phyloP scores from a whole-genome alignment of 2,888 invertebrate genomes.

The Pocota personata region DNA sequence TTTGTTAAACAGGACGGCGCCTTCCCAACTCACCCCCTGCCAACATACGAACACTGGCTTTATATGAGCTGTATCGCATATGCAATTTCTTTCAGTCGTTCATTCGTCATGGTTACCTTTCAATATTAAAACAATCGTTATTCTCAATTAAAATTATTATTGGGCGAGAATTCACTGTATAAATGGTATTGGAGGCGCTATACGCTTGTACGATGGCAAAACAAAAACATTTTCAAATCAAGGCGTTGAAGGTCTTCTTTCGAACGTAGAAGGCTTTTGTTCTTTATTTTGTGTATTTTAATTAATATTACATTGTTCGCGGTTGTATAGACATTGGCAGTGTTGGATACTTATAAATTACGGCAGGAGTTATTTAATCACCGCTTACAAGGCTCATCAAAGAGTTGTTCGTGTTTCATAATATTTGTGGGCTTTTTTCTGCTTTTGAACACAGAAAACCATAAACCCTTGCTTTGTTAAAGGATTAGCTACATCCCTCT shows the following conservation, averaged over 20 bases:
- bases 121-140: constrained; percentile 18
- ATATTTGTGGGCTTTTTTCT: background rate
- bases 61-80: background rate
- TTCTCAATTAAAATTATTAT: constrained; percentile 58
- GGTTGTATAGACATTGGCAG: constrained; percentile 5
- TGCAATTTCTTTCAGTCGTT: constrained; percentile 18
- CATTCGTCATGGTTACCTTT: constrained; percentile 28
- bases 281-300: constrained; percentile 12
- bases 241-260: constrained; percentile 50
- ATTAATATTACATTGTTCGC: constrained; percentile 21
- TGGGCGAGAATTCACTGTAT: constrained; percentile 16
- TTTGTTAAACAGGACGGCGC: constrained; percentile 32
- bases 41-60: background rate
- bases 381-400: background rate
- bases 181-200: background rate
- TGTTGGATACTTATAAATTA: constrained; percentile 28
- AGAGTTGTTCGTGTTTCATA: background rate
- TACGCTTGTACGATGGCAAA: background rate
- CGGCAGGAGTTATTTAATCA: too few relatives aligned
- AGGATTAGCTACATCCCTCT: background rate
- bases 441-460: too few relatives aligned
- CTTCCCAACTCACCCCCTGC: background rate
- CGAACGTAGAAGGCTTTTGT: constrained; percentile 12
- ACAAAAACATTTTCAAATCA: constrained; percentile 4
- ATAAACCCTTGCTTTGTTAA: background rate